Base-by-base conservation (phyloP, 2,113 vertebrate genomes). In the Chionodraco myersi region DNA sequence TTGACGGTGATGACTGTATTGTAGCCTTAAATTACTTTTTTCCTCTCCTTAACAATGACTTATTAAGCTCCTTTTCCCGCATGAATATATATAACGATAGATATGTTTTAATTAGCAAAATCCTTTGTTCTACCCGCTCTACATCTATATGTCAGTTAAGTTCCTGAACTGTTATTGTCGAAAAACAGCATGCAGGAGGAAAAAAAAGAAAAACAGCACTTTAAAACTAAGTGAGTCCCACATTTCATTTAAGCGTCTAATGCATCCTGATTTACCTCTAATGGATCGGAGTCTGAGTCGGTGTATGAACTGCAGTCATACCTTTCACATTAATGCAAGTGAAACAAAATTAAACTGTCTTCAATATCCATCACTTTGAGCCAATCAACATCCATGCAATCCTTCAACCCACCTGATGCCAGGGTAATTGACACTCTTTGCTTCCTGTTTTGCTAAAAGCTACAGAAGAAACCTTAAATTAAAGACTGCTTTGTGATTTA, bases 271-370 rank as follows among this genome's bases (percentile, higher is more conserved):
- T 82, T 75, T 76, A 53, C 26, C 53, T 69, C 51, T 80, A 79
- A 82, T 82, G 74, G 77, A 73, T 74, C 6, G 1, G 10, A 54
- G 47, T 66, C 49, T 73, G 59, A 77, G 59, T 54, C 64, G 3
- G 63, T 60, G 65, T 64, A 21, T 41, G 51, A 66, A 61, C 57
- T 34, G 41, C 62, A 80, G 64, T 79, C 76, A 67, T 67, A 67
- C 56, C 56, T 70, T 80, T 80, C 61, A 75, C 60, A 83, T 83
- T 80, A 73, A 66, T 36, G 61, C 65, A 47, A 36, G 76, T 63
- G 69, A 80, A 85, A 71, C 72, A 64, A 80, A 85, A 74, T 49
- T 13, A 47, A 65, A 65, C 59, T 63, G 83, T 75, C 67, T 69
- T 23, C 51, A 57, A 56, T 54, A 73, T 79, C 57, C 49, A 49